phyloP scores from a whole-genome alignment of 2,113 vertebrate species.

The Bos indicus region DNA sequence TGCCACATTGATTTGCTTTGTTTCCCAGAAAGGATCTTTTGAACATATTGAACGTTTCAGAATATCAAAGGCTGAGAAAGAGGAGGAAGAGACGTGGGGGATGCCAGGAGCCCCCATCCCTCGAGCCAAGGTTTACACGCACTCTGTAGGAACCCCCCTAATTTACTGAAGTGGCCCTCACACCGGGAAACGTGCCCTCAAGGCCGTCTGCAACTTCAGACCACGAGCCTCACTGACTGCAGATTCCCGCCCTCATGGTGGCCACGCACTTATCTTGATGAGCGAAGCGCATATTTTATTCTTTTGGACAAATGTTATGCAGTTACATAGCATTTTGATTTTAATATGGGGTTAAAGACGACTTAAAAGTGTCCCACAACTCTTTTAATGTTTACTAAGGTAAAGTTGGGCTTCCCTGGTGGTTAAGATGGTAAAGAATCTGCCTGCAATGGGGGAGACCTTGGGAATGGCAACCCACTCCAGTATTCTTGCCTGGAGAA shows the following conservation, averaged over 20 bases:
- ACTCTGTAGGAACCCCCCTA: fast-evolving
- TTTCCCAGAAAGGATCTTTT: neutral
- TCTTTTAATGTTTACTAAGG: neutral
- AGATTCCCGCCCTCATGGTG: fast-evolving
- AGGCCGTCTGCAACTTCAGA: fast-evolving
- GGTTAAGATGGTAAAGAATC: too few relatives aligned
- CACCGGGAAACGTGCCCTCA: fast-evolving
- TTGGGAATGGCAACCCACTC: too few relatives aligned
- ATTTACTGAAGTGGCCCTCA: fast-evolving
- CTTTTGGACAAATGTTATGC: neutral
- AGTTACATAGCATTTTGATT: too few relatives aligned
- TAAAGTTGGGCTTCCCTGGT: too few relatives aligned
- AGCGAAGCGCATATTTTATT: fast-evolving
- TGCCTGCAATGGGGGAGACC: too few relatives aligned
- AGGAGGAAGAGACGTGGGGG: neutral
- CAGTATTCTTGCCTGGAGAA: too few relatives aligned
- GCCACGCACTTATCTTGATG: neutral
- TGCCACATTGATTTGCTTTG: neutral
- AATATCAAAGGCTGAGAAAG: neutral
- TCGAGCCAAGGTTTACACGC: neutral
- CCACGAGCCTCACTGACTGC: fast-evolving
- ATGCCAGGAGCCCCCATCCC: neutral
- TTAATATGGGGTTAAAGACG: neutral
- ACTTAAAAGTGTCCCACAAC: too few relatives aligned
- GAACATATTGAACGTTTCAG: neutral